Conservation (phyloP, 2,113 vertebrate genomes). For the Ramphastos sulfuratus region DNA sequence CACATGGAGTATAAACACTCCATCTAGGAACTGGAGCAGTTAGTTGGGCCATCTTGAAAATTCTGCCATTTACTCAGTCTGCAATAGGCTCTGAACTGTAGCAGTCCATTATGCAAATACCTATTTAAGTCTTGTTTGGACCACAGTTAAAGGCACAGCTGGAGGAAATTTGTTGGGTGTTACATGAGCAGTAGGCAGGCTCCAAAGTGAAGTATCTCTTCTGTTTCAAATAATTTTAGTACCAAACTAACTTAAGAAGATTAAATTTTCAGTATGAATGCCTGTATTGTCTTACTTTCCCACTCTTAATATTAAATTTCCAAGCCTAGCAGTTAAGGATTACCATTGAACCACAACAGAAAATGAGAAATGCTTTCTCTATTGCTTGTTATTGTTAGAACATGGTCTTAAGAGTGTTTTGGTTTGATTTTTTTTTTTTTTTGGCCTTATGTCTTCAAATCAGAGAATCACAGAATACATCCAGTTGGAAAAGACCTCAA, state of each 20-base stretch:
- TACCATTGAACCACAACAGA: neutral
- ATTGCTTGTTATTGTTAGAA: neutral
- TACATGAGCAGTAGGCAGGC: neutral
- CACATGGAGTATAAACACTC: neutral
- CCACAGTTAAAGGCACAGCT: neutral
- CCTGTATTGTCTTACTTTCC: neutral
- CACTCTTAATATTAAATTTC: neutral
- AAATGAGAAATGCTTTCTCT: neutral
- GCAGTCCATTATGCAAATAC: neutral
- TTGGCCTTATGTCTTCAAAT: too few relatives aligned
- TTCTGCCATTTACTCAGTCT: neutral
- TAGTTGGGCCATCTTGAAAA: conserved; percentile 14
- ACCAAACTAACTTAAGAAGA: neutral
- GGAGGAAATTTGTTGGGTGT: neutral
- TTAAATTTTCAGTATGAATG: neutral
- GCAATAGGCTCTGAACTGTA: neutral
- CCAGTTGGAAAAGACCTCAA: too few relatives aligned
- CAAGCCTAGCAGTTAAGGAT: neutral
- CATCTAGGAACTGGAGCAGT: neutral
- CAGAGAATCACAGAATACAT: too few relatives aligned
- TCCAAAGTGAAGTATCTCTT: neutral
- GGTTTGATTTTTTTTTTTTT: neutral
- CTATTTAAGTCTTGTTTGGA: neutral
- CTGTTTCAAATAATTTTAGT: neutral
- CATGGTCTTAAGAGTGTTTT: neutral